Percentiles rank a stretch among this genome's conserved stretches.
Conservation (phyloP, 2,888 invertebrate genomes). For the Incurvaria masculella region DNA sequence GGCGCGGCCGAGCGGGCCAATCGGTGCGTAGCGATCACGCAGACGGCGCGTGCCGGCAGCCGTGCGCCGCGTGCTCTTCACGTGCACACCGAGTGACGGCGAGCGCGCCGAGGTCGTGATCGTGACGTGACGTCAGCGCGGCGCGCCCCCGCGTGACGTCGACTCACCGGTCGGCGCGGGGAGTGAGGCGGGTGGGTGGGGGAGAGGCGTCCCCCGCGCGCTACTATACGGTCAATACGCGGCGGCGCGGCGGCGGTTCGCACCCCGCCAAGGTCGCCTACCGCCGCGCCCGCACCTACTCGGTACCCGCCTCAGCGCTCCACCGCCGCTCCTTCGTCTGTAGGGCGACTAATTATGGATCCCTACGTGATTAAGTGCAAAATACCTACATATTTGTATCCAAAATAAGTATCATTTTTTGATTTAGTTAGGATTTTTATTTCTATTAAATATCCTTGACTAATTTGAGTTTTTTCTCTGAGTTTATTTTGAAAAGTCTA, state of each 20-base stretch:
- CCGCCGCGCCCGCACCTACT: not conserved
- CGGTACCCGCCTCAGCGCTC: too few species aligned
- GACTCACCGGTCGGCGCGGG: slow-evolving; percentile 56
- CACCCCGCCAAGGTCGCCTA: not conserved
- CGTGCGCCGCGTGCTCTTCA: slow-evolving; percentile 68
- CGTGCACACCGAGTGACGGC: slow-evolving; percentile 76
- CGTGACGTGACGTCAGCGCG: slow-evolving; percentile 54
- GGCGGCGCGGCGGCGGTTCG: not conserved
- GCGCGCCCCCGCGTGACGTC: slow-evolving; percentile 46
- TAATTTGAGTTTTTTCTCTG: too few species aligned
- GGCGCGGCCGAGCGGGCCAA: slow-evolving; percentile 71
- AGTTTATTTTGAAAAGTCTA: too few species aligned
- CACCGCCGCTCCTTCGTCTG: too few species aligned
- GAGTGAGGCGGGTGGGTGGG: slow-evolving; percentile 24
- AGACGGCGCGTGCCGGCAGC: slow-evolving; percentile 65
- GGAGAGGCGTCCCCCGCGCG: slow-evolving; percentile 1
- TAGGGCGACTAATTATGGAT: too few species aligned
- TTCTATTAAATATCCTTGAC: too few species aligned
- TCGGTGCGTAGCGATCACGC: slow-evolving; percentile 62
- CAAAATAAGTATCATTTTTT: too few species aligned
- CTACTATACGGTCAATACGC: slow-evolving; percentile 4
- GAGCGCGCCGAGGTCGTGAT: slow-evolving; percentile 27
- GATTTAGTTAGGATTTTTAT: too few species aligned
- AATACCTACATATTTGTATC: too few species aligned
- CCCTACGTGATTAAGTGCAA: too few species aligned